Conservation (phyloP, 2,888 invertebrate genomes). For the Cantharis lateralis region DNA sequence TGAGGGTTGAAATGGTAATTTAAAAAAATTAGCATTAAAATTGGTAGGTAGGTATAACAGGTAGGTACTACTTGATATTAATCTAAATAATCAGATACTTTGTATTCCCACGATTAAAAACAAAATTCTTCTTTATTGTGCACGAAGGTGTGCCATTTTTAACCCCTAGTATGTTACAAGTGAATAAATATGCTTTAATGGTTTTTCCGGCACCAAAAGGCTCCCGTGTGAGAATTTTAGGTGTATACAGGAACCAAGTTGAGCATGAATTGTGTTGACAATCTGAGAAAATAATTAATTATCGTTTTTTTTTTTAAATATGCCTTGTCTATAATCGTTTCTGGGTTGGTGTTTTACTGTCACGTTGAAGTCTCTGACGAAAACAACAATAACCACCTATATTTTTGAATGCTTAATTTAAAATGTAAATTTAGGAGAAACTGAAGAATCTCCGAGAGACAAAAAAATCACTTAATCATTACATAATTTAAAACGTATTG, state of each 20-base stretch:
- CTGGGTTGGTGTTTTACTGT: neutral
- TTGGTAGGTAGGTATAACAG: neutral
- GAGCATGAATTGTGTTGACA: neutral
- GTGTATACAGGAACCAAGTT: neutral
- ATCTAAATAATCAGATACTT: neutral
- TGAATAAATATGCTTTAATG: neutral
- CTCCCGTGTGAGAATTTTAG: neutral
- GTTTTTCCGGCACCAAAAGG: neutral
- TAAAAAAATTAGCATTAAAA: neutral
- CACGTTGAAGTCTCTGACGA: neutral
- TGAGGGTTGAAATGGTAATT: neutral
- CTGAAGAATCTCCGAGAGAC: neutral
- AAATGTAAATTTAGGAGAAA: neutral
- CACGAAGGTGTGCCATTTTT: neutral
- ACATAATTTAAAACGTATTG: neutral
- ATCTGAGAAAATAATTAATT: neutral
- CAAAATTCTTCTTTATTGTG: neutral
- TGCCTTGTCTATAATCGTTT: neutral
- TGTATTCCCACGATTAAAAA: constrained; percentile 1
- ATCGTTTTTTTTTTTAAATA: neutral
- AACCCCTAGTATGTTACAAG: neutral
- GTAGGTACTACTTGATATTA: neutral
- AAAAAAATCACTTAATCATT: neutral
- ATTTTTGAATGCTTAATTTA: neutral
- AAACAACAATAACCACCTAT: neutral